Evolutionary conservation across 2,113 vertebrate genomes (phyloP).

Genomic region (Odocoileus hemionus): DNA sequence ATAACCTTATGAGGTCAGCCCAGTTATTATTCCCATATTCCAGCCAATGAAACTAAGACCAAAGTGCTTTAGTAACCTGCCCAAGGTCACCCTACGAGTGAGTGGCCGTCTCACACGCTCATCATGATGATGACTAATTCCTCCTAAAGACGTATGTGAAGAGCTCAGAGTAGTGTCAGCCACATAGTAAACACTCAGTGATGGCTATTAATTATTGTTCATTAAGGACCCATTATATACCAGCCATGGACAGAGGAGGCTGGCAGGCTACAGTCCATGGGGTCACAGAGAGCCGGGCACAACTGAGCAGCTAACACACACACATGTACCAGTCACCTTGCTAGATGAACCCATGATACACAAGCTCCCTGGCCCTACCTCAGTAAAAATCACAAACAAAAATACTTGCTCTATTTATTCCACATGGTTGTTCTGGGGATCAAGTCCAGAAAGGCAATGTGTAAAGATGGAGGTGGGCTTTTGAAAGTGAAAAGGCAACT

Average conservation of each 20-base stretch:
- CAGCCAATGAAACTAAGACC: not conserved
- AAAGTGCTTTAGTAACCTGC: not conserved
- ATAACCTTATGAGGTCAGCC: not conserved
- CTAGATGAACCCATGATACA: not conserved
- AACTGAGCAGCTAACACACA: not conserved
- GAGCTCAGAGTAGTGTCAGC: not conserved
- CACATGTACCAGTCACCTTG: not conserved
- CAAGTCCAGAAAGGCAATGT: not conserved
- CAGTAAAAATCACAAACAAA: not conserved
- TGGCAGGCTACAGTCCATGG: not conserved
- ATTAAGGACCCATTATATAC: not conserved
- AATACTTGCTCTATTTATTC: not conserved
- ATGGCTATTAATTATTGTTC: not conserved
- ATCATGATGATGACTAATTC: not conserved
- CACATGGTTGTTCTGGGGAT: not conserved
- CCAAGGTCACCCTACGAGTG: not conserved
- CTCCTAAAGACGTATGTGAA: not conserved
- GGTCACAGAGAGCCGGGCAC: not conserved
- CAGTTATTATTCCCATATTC: not conserved
- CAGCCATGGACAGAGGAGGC: not conserved
- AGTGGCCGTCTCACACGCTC: not conserved
- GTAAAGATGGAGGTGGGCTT: not conserved
- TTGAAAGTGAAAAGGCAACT: not conserved
- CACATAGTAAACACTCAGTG: rapidly evolving
- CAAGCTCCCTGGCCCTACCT: not conserved